Base-by-base conservation (phyloP, 2,888 invertebrate species). In the Aelia acuminata region DNA sequence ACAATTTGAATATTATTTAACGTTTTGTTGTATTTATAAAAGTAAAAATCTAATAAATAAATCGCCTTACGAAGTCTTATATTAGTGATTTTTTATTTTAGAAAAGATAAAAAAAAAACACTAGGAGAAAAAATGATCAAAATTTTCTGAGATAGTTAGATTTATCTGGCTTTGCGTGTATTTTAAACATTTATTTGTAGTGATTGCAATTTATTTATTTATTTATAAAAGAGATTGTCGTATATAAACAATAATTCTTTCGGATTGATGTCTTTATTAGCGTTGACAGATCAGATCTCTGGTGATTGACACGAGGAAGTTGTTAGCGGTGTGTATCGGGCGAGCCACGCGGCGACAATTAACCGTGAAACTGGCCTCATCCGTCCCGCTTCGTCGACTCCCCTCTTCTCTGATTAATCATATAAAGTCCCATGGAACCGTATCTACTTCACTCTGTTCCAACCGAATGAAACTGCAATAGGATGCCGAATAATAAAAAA, bases 311-410 rank as follows among this genome's bases (percentile, higher is more conserved):
- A 47, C 10, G 43, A 22, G 80, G 80, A 80, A 80, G 80, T 80
- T 43, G 80, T 80, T 80, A 80, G 80, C 20, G 22, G 43, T 35
- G 43, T 22, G 43, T 43, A n/a, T n/a, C n/a, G n/a, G n/a, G n/a
- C n/a, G 13, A 43, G 39, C 80, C 80, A 80, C 80, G 80, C 35
- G 80, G 22, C 80, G n/a, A 47, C 80, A 80, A 80, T 80, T 80
- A 80, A 43, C 80, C 80, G 80, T 80, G 80, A 43, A 80, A 80
- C 80, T 80, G 80, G 70, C 48, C 35, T 15, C 84, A 87, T 49
- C 39, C 31, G 31, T 26, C 75, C 26, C 57, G 47, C 85, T 50
- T 47, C 26, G 75, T 75, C 85, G 43, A 26, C 88, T 63, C 31
- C 84, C 70, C 57, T 53, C 84, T 47, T 4, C 84, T 87, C 39